Percentiles rank a stretch among this genome's conserved stretches.
phyloP scores from a whole-genome alignment of 2,888 invertebrate species.

The Hypomecis punctinalis region DNA sequence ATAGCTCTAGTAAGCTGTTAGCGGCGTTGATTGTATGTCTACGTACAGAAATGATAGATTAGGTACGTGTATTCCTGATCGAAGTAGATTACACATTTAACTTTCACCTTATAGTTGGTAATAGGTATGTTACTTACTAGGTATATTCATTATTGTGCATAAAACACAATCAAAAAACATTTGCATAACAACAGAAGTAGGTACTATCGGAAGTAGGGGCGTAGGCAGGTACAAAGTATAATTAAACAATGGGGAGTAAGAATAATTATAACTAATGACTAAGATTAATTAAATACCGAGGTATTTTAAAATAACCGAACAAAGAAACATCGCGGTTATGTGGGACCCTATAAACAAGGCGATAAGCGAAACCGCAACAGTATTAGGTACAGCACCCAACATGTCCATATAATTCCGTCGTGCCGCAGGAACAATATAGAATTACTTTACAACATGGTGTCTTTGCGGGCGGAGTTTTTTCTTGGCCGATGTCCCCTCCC shows the following conservation, averaged over 20 bases:
- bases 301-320: conserved; percentile 8
- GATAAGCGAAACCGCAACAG: conserved; percentile 23
- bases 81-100: no score
- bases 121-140: neutral
- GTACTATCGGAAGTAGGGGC: neutral
- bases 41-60: no score
- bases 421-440: conserved; percentile 52
- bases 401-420: conserved; percentile 52
- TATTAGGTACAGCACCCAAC: conserved; percentile 38
- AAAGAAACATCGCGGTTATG: conserved; percentile 11
- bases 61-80: no score
- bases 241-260: neutral
- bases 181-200: neutral
- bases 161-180: neutral
- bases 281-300: neutral
- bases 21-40: no score
- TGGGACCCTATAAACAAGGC: conserved; percentile 15
- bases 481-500: conserved; percentile 39
- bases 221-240: neutral
- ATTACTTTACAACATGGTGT: conserved; percentile 59
- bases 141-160: neutral
- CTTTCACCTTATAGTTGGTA: no score
- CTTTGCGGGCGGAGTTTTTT: conserved; percentile 66
- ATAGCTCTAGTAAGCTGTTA: no score
- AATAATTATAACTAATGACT: conserved; percentile 5